Evolutionary conservation across 2,797 vertebrate species (phyloP), one percentile per base, ranked within the genome.

Genomic region (Iguana delicatissima): DNA sequence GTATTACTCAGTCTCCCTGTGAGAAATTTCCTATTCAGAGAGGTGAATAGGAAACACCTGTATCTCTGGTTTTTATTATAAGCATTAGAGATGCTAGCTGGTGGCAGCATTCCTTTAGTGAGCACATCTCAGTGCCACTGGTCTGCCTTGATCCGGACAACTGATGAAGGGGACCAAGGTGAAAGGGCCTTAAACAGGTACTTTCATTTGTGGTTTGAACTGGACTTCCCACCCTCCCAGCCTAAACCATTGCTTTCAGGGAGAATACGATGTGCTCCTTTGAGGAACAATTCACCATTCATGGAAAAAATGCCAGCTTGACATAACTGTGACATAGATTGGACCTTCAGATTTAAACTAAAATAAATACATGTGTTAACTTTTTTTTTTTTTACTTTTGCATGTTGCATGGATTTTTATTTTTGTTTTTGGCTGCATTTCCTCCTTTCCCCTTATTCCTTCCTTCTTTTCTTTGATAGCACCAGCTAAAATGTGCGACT

Each of bases 401-500:
- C 96, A 96, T 96, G 97, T 92, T 90, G 32, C 93, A 91, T 93
- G 92, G 62, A 6, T 64, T 64, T 64, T 64, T 46, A 46, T 0
- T 64, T 64, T 64, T 22, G 67, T 32, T 95, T 92, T 84, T 69
- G 84, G 84, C 57, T 87, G 93, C 91, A 72, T 91, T 55, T 32
- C 50, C 87, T 2, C 50, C 91, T 91, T 67, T 59, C 74, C 24
- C 32, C 64, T 80, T 89, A 59, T 42, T 84, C 82, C 90, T 92
- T 89, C 59, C 85, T 90, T 57, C 32, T 90, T 82, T 84, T 92
- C 92, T 73, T 84, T 91, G 84, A 50, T 93, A 88, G 92, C 80
- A 69, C 89, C 95, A 96, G 96, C 95, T 95, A 55, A 59, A 91
- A 57, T 89, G 96, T 89, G 85, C 93, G 91, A 83, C 93, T 89